These are phyloP conservation scores for Phengaris alcon DNA, from an alignment of 2,888 invertebrate species.

Conservation along the genomic window DNA sequence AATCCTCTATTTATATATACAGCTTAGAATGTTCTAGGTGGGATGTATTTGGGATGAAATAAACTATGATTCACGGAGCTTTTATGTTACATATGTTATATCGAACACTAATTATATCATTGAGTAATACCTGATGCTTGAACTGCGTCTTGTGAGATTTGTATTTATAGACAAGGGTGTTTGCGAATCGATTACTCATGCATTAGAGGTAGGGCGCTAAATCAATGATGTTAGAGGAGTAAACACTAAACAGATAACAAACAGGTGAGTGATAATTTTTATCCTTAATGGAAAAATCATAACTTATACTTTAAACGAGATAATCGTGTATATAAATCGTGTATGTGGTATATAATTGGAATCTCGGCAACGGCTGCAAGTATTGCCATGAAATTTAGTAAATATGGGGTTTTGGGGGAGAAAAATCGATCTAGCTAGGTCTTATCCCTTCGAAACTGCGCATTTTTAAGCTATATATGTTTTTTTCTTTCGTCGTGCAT, in stretches of 20 bases:
- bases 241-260: conserved; percentile 5
- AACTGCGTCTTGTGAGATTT: background rate
- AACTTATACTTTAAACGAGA: background rate
- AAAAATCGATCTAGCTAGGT: no score
- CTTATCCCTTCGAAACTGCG: no score
- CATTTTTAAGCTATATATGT: no score
- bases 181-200: conserved; percentile 14
- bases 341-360: no score
- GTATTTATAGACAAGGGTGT: conserved; percentile 17
- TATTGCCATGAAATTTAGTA: no score
- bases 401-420: no score
- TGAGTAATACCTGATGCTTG: conserved; percentile 14
- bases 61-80: conserved; percentile 13
- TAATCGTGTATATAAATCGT: no score
- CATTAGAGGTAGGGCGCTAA: background rate
- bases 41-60: conserved; percentile 32
- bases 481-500: no score
- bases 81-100: conserved; percentile 26
- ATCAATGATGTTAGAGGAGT: background rate
- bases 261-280: background rate
- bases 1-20: conserved; percentile 44
- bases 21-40: conserved; percentile 49
- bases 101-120: conserved; percentile 27
- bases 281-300: background rate
- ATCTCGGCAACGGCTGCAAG: no score